phyloP scores from a whole-genome alignment of 30 jellyfish, hydroid and myxozoan species.

The Turritopsis dohrnii region DNA sequence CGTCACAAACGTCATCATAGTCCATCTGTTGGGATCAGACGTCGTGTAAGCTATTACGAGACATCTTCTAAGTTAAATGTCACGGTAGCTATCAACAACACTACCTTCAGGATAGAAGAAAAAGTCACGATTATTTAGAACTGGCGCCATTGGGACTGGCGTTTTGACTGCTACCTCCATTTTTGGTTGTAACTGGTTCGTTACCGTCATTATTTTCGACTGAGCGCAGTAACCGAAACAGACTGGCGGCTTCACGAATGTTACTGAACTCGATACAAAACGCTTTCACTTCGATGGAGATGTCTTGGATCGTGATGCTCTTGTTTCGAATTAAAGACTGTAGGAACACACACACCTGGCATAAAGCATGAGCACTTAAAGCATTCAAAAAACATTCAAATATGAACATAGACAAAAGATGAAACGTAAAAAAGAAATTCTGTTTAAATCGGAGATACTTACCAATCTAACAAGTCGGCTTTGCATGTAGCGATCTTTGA shows the following conservation, averaged over 20 bases:
- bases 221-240: slow-evolving; percentile 66
- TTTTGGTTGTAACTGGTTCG: not conserved
- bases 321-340: slow-evolving; percentile 88
- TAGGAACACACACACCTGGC: slow-evolving; percentile 95
- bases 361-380: not conserved
- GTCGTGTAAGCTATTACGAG: too few relatives aligned
- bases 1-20: too few relatives aligned
- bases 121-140: not conserved
- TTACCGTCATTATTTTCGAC: slow-evolving; percentile 77
- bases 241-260: slow-evolving; percentile 97
- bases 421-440: not conserved
- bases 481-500: slow-evolving; percentile 85
- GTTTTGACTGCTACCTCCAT: slow-evolving; percentile 17
- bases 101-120: too few relatives aligned
- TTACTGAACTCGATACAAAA: slow-evolving; percentile 93
- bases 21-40: too few relatives aligned
- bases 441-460: slow-evolving; percentile 19
- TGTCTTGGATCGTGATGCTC: slow-evolving; percentile 90
- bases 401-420: not conserved
- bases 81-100: too few relatives aligned
- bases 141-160: slow-evolving; percentile 24
- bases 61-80: too few relatives aligned
- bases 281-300: slow-evolving; percentile 89
- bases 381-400: not conserved
- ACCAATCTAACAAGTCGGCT: slow-evolving; percentile 92